Evolutionary conservation across 2,888 invertebrate genomes (phyloP).

Genomic region (Lottia gigantea): DNA sequence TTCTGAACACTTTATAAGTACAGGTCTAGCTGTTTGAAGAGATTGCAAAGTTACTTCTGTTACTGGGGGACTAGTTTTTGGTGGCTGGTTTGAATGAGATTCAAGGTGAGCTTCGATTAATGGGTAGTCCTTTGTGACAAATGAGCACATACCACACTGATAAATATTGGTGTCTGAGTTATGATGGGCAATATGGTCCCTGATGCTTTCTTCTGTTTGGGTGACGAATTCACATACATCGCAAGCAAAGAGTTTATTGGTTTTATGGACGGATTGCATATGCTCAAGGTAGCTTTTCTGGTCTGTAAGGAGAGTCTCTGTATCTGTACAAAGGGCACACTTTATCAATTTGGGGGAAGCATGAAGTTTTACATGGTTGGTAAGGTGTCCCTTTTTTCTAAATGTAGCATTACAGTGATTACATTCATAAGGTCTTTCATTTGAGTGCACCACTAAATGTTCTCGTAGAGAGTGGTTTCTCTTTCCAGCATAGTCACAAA

Average conservation of each 20-base stretch:
- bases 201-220: slow-evolving; percentile 43
- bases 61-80: slow-evolving; percentile 4
- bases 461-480: slow-evolving; percentile 63
- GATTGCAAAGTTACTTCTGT: slow-evolving; percentile 11
- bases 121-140: slow-evolving; percentile 15
- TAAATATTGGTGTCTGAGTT: slow-evolving; percentile 23
- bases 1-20: slow-evolving; percentile 61
- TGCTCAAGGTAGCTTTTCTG: slow-evolving; percentile 36
- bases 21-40: slow-evolving; percentile 21
- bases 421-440: slow-evolving; percentile 61
- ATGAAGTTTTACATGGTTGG: slow-evolving; percentile 64
- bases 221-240: slow-evolving; percentile 56
- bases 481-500: slow-evolving; percentile 67
- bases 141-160: slow-evolving; percentile 29
- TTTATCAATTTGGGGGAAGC: slow-evolving; percentile 36
- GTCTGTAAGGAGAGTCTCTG: slow-evolving; percentile 16
- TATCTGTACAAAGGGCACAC: slow-evolving; percentile 24
- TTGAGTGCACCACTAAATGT: slow-evolving; percentile 64
- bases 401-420: slow-evolving; percentile 64
- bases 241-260: slow-evolving; percentile 57
- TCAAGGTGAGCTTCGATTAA: slow-evolving; percentile 16
- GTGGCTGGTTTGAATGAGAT: slow-evolving; percentile 14
- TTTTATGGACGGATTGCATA: slow-evolving; percentile 47
- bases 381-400: slow-evolving; percentile 65
- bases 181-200: slow-evolving; percentile 43